Conservation (phyloP, 2,888 invertebrate genomes). For the Spilosoma lubricipeda region DNA sequence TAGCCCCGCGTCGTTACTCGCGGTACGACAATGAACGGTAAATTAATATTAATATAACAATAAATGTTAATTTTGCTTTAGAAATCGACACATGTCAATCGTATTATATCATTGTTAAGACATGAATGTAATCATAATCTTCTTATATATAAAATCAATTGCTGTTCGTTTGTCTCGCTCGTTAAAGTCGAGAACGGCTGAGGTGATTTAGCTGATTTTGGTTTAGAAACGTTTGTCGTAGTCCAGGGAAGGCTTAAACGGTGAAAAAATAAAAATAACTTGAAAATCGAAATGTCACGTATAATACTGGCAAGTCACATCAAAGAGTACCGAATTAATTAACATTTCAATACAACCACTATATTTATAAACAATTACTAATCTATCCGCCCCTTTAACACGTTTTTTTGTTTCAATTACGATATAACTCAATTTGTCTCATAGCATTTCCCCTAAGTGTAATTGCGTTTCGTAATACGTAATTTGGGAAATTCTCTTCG, state of each 20-base stretch:
- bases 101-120: not conserved
- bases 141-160: no score
- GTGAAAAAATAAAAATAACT: no score
- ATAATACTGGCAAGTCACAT: not conserved
- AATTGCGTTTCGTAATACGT: conserved; percentile 80
- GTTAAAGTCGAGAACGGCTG: no score
- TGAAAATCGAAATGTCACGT: no score
- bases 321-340: not conserved
- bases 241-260: no score
- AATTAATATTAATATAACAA: no score
- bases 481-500: conserved; percentile 79
- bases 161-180: no score
- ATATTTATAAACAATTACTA: conserved; percentile 23
- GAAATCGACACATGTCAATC: not conserved
- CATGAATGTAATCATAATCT: not conserved
- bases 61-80: not conserved
- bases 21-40: no score
- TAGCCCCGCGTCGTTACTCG: no score
- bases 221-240: no score
- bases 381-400: conserved; percentile 32
- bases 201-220: no score
- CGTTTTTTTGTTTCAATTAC: conserved; percentile 59
- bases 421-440: conserved; percentile 68
- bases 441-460: conserved; percentile 73
- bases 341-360: conserved; percentile 4